Conservation (phyloP, 2,113 vertebrate genomes). For the Scomber colias region DNA sequence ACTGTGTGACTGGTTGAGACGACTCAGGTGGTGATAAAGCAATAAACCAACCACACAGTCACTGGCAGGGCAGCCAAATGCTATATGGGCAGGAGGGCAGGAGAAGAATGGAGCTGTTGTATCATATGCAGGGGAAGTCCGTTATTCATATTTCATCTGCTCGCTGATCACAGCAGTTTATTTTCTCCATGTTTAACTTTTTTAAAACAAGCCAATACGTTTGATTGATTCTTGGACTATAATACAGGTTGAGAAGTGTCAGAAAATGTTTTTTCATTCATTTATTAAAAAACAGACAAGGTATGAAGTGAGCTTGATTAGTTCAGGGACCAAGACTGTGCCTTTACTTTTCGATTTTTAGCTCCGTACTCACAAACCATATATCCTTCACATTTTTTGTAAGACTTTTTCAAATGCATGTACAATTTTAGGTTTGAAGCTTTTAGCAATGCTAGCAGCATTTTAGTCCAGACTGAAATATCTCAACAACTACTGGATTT, state of each 20-base stretch:
- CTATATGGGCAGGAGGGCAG: conserved; percentile 54
- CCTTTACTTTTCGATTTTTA: too few relatives aligned
- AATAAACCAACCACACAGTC: conserved; percentile 61
- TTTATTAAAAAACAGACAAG: too few relatives aligned
- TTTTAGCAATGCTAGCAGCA: too few relatives aligned
- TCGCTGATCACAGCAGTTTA: background rate
- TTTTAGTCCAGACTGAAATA: too few relatives aligned
- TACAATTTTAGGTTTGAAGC: too few relatives aligned
- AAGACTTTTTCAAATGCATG: too few relatives aligned
- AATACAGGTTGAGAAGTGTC: background rate
- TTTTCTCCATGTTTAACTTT: background rate
- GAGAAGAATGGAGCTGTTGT: conserved; percentile 72
- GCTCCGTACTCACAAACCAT: too few relatives aligned
- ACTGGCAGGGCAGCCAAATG: conserved; percentile 63
- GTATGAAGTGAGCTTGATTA: too few relatives aligned
- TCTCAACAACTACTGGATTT: too few relatives aligned
- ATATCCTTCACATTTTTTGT: too few relatives aligned
- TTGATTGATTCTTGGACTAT: background rate
- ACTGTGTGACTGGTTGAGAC: conserved; percentile 30
- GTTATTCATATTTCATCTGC: background rate
- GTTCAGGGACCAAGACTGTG: too few relatives aligned
- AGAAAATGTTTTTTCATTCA: too few relatives aligned
- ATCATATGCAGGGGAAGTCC: conserved; percentile 37
- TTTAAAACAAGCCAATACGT: background rate
- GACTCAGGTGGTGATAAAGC: conserved; percentile 62